These are phyloP conservation scores for Chascanopsetta lugubris DNA, from an alignment of 2,113 vertebrate genomes.

Conservation along the genomic window DNA sequence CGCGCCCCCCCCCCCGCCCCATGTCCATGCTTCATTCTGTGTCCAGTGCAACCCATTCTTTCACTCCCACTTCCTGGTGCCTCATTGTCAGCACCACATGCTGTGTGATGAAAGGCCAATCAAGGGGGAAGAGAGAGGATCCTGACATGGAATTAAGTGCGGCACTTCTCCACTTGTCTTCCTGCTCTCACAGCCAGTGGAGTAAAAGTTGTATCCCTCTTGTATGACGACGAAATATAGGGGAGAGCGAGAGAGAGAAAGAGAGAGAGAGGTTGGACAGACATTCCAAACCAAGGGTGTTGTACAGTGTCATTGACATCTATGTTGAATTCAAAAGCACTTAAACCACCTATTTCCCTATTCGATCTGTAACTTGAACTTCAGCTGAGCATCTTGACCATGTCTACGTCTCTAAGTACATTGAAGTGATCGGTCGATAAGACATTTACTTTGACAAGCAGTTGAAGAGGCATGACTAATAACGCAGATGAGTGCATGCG, in stretches of 20 bases:
- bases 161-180: slow-evolving; percentile 59
- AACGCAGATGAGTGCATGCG: not conserved
- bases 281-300: no score
- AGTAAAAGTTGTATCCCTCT: slow-evolving; percentile 42
- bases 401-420: no score
- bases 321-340: no score
- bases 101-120: slow-evolving; percentile 69
- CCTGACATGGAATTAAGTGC: slow-evolving; percentile 63
- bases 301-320: no score
- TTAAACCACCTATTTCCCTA: no score
- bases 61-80: slow-evolving; percentile 41
- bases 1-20: not conserved
- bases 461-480: not conserved
- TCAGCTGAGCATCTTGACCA: no score
- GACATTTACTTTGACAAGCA: no score
- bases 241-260: not conserved
- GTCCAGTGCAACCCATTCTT: slow-evolving; percentile 19
- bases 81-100: slow-evolving; percentile 51
- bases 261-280: not conserved
- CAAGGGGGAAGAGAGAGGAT: slow-evolving; percentile 56
- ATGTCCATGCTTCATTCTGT: slow-evolving; percentile 10
- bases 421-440: no score
- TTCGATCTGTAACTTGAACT: no score
- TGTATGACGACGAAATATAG: slow-evolving; percentile 21
- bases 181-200: slow-evolving; percentile 30